These are phyloP conservation scores for Pseudomyrmex cubaensis DNA, from an alignment of 1,140 invertebrate genomes.

Conservation along the genomic window DNA sequence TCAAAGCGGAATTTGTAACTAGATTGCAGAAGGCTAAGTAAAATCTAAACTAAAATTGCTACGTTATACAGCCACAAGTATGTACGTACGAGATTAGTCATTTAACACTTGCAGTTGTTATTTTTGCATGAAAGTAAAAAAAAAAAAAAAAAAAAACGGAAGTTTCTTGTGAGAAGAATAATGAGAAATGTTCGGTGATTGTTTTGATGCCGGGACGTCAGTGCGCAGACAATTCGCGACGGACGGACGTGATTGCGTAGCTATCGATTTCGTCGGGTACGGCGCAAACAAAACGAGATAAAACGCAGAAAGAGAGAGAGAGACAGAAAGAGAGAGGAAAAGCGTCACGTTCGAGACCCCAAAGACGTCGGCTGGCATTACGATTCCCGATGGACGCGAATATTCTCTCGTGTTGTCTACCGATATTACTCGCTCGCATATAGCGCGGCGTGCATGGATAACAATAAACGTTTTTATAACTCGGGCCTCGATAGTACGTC, in stretches of 20 bases:
- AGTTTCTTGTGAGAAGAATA: slow-evolving; percentile 14
- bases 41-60: slow-evolving; percentile 3
- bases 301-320: slow-evolving; percentile 23
- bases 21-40: slow-evolving; percentile 13
- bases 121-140: slow-evolving; percentile 18
- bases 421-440: neutral
- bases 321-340: too few relatives aligned
- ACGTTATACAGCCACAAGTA: neutral
- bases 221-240: slow-evolving; percentile 43
- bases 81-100: slow-evolving; percentile 24
- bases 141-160: slow-evolving; percentile 2
- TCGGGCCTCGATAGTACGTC: slow-evolving; percentile 40
- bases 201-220: slow-evolving; percentile 8
- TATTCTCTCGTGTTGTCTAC: slow-evolving; percentile 21
- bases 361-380: slow-evolving; percentile 38
- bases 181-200: slow-evolving; percentile 1
- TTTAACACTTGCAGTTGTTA: slow-evolving; percentile 41
- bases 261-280: slow-evolving; percentile 50
- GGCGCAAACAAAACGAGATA: slow-evolving; percentile 48
- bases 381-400: slow-evolving; percentile 34
- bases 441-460: slow-evolving; percentile 49
- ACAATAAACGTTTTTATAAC: slow-evolving; percentile 73
- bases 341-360: slow-evolving; percentile 45
- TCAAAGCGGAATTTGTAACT: slow-evolving; percentile 46
- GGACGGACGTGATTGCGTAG: slow-evolving; percentile 49